Percentiles rank a stretch among this genome's conserved stretches.
Evolutionary conservation across 2,113 vertebrate species (phyloP).

Genomic region (Numida meleagris): DNA sequence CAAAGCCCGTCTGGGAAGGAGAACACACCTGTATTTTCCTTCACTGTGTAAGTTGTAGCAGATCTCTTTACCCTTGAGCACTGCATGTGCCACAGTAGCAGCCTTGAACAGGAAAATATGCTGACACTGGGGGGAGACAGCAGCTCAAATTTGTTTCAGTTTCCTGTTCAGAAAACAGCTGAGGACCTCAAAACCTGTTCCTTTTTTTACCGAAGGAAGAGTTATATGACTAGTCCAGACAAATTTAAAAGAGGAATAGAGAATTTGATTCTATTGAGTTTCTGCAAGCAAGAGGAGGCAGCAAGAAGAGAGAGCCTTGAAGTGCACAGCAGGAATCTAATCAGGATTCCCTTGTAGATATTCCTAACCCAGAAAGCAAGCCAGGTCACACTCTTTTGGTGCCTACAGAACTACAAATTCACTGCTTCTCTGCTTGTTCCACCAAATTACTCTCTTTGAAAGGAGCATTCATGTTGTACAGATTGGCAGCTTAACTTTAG

Average conservation of each 20-base stretch:
- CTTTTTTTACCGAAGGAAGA: neutral
- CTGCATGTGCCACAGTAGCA: neutral
- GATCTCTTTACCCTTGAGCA: neutral
- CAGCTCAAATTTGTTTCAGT: conserved; percentile 28
- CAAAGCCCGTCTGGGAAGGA: neutral
- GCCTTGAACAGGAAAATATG: neutral
- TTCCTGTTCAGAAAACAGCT: neutral
- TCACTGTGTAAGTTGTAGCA: neutral
- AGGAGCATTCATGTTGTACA: neutral
- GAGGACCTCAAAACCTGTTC: neutral
- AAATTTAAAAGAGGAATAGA: neutral
- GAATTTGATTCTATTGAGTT: neutral
- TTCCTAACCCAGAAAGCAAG: neutral
- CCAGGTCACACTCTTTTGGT: neutral
- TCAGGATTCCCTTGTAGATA: neutral
- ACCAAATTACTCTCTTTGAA: neutral
- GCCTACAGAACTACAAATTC: neutral
- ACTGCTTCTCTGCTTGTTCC: neutral
- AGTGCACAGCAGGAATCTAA: neutral
- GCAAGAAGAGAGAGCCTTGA: neutral
- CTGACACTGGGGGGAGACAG: conserved; percentile 62
- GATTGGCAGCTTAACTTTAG: neutral
- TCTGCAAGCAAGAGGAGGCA: neutral
- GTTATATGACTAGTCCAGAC: neutral
- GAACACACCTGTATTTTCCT: neutral